Conservation (phyloP, 2,888 invertebrate species). For the Melanargia galathea region DNA sequence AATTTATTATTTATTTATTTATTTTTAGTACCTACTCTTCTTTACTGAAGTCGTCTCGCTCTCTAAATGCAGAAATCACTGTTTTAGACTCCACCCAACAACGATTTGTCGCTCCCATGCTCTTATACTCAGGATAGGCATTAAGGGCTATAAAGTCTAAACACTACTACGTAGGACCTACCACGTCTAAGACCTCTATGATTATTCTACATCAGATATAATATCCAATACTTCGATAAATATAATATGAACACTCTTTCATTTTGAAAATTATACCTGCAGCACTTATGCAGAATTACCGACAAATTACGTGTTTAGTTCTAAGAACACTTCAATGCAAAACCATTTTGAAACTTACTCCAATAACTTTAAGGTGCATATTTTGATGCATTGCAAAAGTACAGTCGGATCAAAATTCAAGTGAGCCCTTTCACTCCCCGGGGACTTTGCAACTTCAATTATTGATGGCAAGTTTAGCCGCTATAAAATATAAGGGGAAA, state of each 20-base stretch:
- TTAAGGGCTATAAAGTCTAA: not conserved
- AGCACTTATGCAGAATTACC: conserved; percentile 29
- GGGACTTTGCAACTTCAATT: conserved; percentile 74
- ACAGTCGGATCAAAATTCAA: conserved; percentile 46
- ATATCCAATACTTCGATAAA: conserved; percentile 16
- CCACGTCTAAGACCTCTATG: not conserved
- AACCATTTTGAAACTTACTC: conserved; percentile 18
- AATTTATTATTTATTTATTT: too few species aligned
- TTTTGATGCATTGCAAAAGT: conserved; percentile 31
- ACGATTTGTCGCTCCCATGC: too few species aligned
- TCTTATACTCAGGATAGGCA: not conserved
- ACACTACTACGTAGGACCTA: not conserved
- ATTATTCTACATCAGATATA: conserved; percentile 4
- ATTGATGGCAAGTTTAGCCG: conserved; percentile 79
- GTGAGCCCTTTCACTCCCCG: conserved; percentile 64
- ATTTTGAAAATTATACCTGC: conserved; percentile 24
- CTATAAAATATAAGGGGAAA: conserved; percentile 72
- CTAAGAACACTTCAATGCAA: conserved; percentile 4
- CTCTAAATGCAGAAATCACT: too few species aligned
- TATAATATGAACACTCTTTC: conserved; percentile 13
- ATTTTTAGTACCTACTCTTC: too few species aligned
- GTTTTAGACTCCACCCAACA: too few species aligned
- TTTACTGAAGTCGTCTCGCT: too few species aligned
- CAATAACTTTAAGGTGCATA: conserved; percentile 17
- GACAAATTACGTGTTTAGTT: conserved; percentile 25